Evolutionary conservation across 2,797 vertebrate genomes (phyloP).

Genomic region (Pipistrellus kuhlii): DNA sequence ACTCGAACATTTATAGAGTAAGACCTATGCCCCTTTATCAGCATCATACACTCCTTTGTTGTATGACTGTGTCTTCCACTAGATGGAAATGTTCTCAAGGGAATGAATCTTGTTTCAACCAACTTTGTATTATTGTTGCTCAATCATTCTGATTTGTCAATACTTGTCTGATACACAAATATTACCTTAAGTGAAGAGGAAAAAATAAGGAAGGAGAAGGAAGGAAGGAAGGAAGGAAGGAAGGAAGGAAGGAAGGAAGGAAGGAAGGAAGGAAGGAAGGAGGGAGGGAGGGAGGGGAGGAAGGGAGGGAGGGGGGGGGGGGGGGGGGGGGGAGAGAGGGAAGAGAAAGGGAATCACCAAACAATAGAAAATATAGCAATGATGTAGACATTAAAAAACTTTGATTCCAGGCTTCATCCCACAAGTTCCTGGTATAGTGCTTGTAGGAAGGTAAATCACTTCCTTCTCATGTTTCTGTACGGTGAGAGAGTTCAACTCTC

Average conservation of each 20-base stretch:
- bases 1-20: neutral
- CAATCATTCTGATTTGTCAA: slow-evolving; percentile 29
- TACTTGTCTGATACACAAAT: neutral
- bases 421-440: neutral
- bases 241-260: neutral
- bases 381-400: neutral
- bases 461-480: neutral
- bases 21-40: neutral
- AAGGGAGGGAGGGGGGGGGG: rapidly evolving
- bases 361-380: neutral
- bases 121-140: neutral
- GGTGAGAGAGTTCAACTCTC: neutral
- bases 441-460: neutral
- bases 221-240: neutral
- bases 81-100: slow-evolving; percentile 68
- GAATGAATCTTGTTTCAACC: neutral
- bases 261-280: too few species aligned
- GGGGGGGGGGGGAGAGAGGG: rapidly evolving
- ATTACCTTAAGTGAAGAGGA: neutral
- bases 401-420: neutral
- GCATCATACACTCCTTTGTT: neutral
- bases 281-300: rapidly evolving
- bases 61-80: neutral
- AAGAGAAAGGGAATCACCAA: neutral
- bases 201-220: neutral